Conservation (phyloP, 2,888 invertebrate species). For the Drosophila cracens region DNA sequence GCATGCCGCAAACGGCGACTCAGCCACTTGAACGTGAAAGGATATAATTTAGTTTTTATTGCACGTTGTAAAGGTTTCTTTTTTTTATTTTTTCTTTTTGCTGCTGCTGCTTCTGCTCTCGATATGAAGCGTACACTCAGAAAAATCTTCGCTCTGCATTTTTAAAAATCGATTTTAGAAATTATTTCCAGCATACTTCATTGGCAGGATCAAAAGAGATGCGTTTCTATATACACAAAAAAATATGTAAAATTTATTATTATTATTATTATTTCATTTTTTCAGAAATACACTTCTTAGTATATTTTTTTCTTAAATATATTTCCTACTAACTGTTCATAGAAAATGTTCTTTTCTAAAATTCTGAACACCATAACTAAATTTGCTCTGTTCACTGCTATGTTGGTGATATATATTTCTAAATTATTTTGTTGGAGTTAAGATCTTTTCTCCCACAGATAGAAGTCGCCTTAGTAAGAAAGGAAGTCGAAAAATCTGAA, state of each 20-base stretch:
- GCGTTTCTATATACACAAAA: background rate
- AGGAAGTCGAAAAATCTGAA: rapidly evolving
- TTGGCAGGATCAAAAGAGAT: rapidly evolving
- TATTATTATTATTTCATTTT: background rate
- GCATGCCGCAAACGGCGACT: conserved; percentile 35
- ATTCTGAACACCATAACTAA: rapidly evolving
- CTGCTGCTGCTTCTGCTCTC: conserved; percentile 6
- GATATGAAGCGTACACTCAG: background rate
- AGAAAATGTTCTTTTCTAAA: no score
- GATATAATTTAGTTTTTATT: conserved; percentile 82
- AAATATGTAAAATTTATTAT: rapidly evolving
- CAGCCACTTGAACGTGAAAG: conserved; percentile 75
- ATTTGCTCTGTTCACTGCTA: background rate
- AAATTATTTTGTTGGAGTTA: background rate
- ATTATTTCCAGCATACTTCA: background rate
- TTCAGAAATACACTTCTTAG: background rate
- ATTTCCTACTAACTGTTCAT: background rate
- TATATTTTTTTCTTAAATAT: background rate
- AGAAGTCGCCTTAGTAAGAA: background rate
- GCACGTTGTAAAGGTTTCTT: conserved; percentile 58
- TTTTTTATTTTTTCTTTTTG: background rate
- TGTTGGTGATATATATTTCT: background rate
- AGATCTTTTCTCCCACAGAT: rapidly evolving
- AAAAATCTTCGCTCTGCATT: background rate
- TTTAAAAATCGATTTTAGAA: background rate